Evolutionary conservation across 2,797 vertebrate species (phyloP), one percentile per base, ranked within the genome.

Genomic region (Hylomyscus alleni): DNA sequence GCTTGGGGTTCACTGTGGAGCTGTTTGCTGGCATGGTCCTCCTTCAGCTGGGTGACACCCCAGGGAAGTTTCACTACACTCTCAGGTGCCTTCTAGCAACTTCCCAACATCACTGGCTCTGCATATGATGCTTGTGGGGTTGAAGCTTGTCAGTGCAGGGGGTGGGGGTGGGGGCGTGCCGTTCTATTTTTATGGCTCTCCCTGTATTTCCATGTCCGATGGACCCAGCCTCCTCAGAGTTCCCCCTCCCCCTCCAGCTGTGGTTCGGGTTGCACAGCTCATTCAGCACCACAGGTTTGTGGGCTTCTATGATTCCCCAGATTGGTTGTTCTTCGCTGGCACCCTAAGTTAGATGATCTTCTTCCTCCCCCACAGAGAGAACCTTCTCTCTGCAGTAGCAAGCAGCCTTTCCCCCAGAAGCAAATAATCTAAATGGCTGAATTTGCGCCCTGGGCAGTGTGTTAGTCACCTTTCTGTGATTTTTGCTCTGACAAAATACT

Each of bases 321-420:
- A 54, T 34, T 24, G 52, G 14, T 1, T 37, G 73, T 86, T n/a
- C 17, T 84, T 65, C 22, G 0, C 13, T 2, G 0, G 47, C 9
- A 26, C 14, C 15, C 8, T 26, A 5, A 22, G 17, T 7, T 15
- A 14, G 44, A 31, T 5, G 0, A 7, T 1, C 8, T 40, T 24
- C 19, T 12, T 4, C 56, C 29, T 72, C 29, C 52, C 44, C 52
- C 29, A 12, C 40, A 69, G 50, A 26, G 62, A 78, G 26, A 13
- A 10, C 31, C 34, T 37, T 60, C 54, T 62, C 73, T 54, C 34
- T 50, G 34, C 34, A 40, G 24, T 52, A 52, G 20, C 4, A 50
- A 69, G 44, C 11, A 65, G 75, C 15, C 29, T 19, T 76, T 22
- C 31, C 11, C 10, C 15, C 10, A 31, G 34, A 20, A 82, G 24